Evolutionary conservation across 2,797 vertebrate genomes (phyloP).

Genomic region (Poeciliopsis turneri): DNA sequence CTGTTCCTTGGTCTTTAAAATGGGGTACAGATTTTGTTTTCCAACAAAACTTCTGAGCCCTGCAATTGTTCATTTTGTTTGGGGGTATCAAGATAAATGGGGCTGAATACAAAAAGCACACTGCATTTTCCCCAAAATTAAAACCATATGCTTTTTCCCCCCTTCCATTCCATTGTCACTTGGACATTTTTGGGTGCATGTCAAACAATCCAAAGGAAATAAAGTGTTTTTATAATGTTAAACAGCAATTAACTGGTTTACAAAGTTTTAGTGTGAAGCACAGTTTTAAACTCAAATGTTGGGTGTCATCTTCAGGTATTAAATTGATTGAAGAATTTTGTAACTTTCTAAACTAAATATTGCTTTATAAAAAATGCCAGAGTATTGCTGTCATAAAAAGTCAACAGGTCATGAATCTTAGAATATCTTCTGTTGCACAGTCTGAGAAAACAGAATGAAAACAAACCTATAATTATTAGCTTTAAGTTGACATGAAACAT

Average conservation of each 20-base stretch:
- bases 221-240: background rate
- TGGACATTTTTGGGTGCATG: background rate
- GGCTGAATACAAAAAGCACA: background rate
- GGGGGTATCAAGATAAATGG: background rate
- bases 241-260: background rate
- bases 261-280: background rate
- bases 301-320: background rate
- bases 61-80: background rate
- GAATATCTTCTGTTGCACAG: background rate
- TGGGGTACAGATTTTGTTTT: background rate
- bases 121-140: too few relatives aligned
- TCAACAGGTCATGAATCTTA: background rate
- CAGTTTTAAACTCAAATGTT: background rate
- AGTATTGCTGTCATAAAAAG: background rate
- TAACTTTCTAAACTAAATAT: background rate
- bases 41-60: background rate
- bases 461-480: background rate
- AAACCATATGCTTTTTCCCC: background rate
- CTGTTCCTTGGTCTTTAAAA: background rate
- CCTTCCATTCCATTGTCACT: background rate
- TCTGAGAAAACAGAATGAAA: background rate
- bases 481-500: constrained; percentile 16
- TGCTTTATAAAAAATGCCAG: background rate
- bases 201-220: background rate
- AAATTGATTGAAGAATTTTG: background rate